Evolutionary conservation across 2,888 invertebrate species (phyloP).

Genomic region (Kuschelorhynchus macadamiae): DNA sequence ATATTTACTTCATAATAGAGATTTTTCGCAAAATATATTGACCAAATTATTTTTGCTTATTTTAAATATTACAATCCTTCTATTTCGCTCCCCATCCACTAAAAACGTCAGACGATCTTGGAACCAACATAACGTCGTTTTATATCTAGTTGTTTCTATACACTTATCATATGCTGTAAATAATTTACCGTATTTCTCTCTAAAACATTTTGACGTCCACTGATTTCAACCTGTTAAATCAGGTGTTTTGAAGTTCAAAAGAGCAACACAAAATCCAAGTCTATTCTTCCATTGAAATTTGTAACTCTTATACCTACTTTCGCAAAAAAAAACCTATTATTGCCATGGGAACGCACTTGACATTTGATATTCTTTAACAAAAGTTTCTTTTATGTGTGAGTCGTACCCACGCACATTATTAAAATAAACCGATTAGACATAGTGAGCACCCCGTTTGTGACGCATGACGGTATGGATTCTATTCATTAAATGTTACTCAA

Average conservation of each 20-base stretch:
- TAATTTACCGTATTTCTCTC: too few species aligned
- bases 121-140: too few species aligned
- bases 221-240: slow-evolving; percentile 54
- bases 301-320: slow-evolving; percentile 67
- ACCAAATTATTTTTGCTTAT: too few species aligned
- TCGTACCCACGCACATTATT: slow-evolving; percentile 41
- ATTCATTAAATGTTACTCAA: slow-evolving; percentile 36
- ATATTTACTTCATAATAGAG: too few species aligned
- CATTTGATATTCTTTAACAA: slow-evolving; percentile 63
- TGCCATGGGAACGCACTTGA: slow-evolving; percentile 68
- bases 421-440: slow-evolving; percentile 48
- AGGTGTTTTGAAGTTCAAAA: slow-evolving; percentile 58
- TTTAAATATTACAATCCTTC: too few species aligned
- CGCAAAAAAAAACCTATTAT: slow-evolving; percentile 61
- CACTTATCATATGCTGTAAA: too few species aligned
- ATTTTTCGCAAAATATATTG: too few species aligned
- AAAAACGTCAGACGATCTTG: too few species aligned
- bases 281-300: slow-evolving; percentile 64
- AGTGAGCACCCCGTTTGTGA: slow-evolving; percentile 37
- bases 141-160: too few species aligned
- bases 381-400: slow-evolving; percentile 48
- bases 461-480: slow-evolving; percentile 20
- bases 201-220: slow-evolving; percentile 44
- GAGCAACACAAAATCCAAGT: slow-evolving; percentile 55
- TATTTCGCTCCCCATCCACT: too few species aligned